A percentile compares a stretch with the other conserved stretches of the same genome.
These are phyloP conservation scores for Carettochelys insculpta DNA, from an alignment of 2,113 vertebrate species.

Conservation along the genomic window DNA sequence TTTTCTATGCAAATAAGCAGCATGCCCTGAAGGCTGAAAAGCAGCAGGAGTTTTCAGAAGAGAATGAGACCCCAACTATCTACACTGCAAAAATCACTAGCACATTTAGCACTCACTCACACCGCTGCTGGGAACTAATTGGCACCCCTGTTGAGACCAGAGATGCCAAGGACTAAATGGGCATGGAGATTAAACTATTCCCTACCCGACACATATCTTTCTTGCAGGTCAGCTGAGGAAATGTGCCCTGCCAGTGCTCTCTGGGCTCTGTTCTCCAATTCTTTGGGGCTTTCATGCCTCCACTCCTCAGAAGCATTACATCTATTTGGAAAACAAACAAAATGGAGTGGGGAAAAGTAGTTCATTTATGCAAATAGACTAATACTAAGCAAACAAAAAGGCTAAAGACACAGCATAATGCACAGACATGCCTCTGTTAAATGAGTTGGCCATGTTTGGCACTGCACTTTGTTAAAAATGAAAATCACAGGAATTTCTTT, in stretches of 20 bases:
- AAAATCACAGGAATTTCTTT: conserved; percentile 9
- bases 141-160: neutral
- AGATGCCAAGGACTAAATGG: conserved; percentile 6
- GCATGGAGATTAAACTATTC: neutral
- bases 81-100: neutral
- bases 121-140: conserved; percentile 15
- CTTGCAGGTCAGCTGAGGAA: neutral
- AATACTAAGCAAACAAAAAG: conserved; percentile 23
- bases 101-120: neutral
- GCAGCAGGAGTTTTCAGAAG: neutral
- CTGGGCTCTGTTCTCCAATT: conserved; percentile 1
- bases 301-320: conserved; percentile 3
- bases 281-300: neutral
- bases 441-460: neutral
- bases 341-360: neutral
- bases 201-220: neutral
- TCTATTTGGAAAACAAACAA: conserved; percentile 47
- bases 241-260: neutral
- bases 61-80: neutral
- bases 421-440: conserved; percentile 5
- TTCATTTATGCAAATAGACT: conserved; percentile 31
- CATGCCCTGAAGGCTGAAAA: neutral
- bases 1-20: neutral
- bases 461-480: neutral
- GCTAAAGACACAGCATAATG: conserved; percentile 15